A percentile compares a stretch with the other conserved stretches of the same genome.
Conservation (phyloP, 2,113 vertebrate species). For the Thymallus thymallus region DNA sequence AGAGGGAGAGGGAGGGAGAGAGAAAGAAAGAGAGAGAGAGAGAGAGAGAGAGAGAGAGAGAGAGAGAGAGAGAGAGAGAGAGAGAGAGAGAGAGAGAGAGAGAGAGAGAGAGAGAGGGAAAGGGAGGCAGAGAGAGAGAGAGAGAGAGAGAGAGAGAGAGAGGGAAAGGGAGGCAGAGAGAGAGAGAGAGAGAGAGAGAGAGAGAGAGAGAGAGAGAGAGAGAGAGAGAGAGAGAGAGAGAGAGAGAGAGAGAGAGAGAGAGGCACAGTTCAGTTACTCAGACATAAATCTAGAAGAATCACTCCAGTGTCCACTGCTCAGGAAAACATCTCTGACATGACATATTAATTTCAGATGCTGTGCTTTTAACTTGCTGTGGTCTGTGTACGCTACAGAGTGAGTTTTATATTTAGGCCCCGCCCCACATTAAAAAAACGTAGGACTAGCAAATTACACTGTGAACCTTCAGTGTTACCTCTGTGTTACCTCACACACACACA, state of each 20-base stretch:
- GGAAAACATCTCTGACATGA: neutral
- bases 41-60: too few species aligned
- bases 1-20: too few species aligned
- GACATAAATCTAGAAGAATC: neutral
- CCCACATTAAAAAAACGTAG: too few species aligned
- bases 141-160: too few species aligned
- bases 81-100: too few species aligned
- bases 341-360: constrained; percentile 40
- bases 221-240: too few species aligned
- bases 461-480: constrained; percentile 55
- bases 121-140: rapidly evolving
- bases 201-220: too few species aligned
- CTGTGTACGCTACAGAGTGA: constrained; percentile 33
- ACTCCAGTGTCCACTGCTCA: constrained; percentile 4
- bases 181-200: too few species aligned
- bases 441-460: constrained; percentile 55
- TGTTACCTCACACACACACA: constrained; percentile 15
- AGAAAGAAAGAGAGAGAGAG: too few species aligned
- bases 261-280: neutral
- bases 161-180: rapidly evolving
- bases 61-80: too few species aligned
- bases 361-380: constrained; percentile 38
- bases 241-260: too few species aligned
- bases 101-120: too few species aligned
- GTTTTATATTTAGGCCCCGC: constrained; percentile 60